Conservation (phyloP, 2,888 invertebrate species). For the Monoplex corrugatus region DNA sequence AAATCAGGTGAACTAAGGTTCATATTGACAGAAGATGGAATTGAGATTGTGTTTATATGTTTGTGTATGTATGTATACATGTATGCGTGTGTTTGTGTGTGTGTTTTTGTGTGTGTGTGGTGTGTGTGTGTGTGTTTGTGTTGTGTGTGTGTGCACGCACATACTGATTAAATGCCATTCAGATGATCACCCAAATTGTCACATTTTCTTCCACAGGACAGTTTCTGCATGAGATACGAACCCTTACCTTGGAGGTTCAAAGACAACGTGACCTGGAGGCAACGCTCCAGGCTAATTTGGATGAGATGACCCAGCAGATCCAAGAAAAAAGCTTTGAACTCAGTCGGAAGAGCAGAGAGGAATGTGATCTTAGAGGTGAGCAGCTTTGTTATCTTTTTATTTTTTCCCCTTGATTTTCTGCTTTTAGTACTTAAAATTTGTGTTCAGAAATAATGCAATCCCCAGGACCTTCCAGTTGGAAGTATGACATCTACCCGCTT, state of each 20-base stretch:
- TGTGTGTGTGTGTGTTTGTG: neutral
- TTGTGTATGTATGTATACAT: neutral
- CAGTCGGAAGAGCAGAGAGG: slow-evolving; percentile 38
- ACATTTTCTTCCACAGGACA: slow-evolving; percentile 24
- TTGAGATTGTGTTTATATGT: slow-evolving; percentile 9
- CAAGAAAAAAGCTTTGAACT: slow-evolving; percentile 48
- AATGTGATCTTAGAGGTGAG: slow-evolving; percentile 46
- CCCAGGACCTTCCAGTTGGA: too few species aligned
- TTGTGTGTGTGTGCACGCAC: neutral
- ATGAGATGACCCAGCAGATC: slow-evolving; percentile 46
- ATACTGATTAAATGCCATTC: neutral
- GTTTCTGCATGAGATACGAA: slow-evolving; percentile 49
- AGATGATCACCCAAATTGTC: neutral
- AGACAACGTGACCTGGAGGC: slow-evolving; percentile 21
- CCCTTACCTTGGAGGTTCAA: slow-evolving; percentile 38
- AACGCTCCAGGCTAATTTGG: slow-evolving; percentile 28
- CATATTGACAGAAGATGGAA: too few species aligned
- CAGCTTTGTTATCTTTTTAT: neutral
- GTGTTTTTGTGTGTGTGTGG: neutral
- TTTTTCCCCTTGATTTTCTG: too few species aligned
- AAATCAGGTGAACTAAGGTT: too few species aligned
- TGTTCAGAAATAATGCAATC: too few species aligned
- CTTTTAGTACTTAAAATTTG: too few species aligned
- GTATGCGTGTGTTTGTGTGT: neutral
- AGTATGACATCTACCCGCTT: too few species aligned